Base-by-base conservation (phyloP, 2,113 vertebrate genomes). In the Silurus asotus region DNA sequence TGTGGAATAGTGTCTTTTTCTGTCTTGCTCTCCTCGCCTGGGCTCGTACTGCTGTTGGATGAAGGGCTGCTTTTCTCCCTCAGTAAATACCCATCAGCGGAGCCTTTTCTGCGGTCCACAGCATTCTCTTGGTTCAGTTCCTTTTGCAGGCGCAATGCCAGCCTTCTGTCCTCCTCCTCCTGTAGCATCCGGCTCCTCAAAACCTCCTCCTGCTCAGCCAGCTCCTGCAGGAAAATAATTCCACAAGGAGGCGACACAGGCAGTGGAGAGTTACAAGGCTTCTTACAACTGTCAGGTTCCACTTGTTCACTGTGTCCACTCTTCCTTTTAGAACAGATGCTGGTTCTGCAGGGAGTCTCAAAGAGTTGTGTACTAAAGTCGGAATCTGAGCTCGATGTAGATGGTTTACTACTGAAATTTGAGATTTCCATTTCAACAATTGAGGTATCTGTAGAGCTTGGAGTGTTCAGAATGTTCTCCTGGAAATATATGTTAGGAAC, bases 61-160 rank as follows among this genome's bases (percentile, higher is more conserved):
- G 37, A 25, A 2, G 28, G 15, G 67, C 23, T 49, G 83, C 10
- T 72, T 72, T 90, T 93, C n/a, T 93, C 74, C 0, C 97, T 95
- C 17, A 99, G 94, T 0, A 59, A 93, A 83, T 99, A 99, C 0
- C 92, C 93, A 6, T 96, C 94, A 0, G 93, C 93, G 53, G 96
- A 97, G 4, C 96, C 97, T 91, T 97, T 99, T 0, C 95, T 93
- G 20, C 97, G 87, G 90, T 96, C 92, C 0, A 94, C 95, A 4
- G 75, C 2, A 91, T 92, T 92, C 83, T 98, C 96, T 78, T 92
- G 92, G 89, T 98, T 77, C 0, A 96, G 89, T 83, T 97, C 91
- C 79, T 92, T 95, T 77, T 99, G 97, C 8, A 99, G 94, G 45
- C 95, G 88, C 83, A 96, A 85, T 10, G 98, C 98, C 75, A 99